Evolutionary conservation across 2,888 invertebrate genomes (phyloP).

Genomic region (Charanyca ferruginea): DNA sequence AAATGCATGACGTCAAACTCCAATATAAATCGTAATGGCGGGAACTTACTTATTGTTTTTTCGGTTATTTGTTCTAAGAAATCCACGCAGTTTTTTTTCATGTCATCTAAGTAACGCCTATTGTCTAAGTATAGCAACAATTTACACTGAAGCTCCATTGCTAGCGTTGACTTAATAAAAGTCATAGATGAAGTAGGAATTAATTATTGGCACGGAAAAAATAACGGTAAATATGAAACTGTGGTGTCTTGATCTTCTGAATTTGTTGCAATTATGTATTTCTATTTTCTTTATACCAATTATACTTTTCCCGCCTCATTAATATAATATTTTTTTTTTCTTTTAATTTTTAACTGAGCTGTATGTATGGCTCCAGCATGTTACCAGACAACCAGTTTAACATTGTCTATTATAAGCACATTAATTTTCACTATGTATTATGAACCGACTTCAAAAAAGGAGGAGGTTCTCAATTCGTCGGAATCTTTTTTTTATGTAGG

Average conservation of each 20-base stretch:
- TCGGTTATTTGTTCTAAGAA: conserved; percentile 75
- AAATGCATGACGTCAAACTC: conserved; percentile 84
- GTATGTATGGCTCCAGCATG: conserved; percentile 4
- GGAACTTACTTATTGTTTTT: conserved; percentile 76
- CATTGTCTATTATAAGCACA: too few relatives aligned
- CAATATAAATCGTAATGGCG: conserved; percentile 78
- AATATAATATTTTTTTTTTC: conserved; percentile 10
- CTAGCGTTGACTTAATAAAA: conserved; percentile 21
- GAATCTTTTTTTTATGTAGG: too few relatives aligned
- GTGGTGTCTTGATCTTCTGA: background rate
- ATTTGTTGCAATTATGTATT: conserved; percentile 11
- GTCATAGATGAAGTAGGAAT: conserved; percentile 17
- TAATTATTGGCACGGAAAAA: conserved; percentile 31
- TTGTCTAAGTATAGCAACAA: conserved; percentile 84
- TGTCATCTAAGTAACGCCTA: conserved; percentile 74
- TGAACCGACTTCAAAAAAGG: too few relatives aligned
- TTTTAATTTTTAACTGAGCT: conserved; percentile 38
- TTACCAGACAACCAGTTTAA: conserved; percentile 21
- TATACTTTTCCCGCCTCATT: conserved; percentile 42
- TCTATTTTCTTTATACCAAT: conserved; percentile 19
- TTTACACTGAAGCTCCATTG: conserved; percentile 77
- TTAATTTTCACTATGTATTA: too few relatives aligned
- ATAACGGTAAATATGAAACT: conserved; percentile 24
- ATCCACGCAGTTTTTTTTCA: conserved; percentile 75
- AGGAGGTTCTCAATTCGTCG: too few relatives aligned